These are phyloP conservation scores for Galendromus occidentalis DNA, from an alignment of 1,140 invertebrate genomes.

Conservation along the genomic window DNA sequence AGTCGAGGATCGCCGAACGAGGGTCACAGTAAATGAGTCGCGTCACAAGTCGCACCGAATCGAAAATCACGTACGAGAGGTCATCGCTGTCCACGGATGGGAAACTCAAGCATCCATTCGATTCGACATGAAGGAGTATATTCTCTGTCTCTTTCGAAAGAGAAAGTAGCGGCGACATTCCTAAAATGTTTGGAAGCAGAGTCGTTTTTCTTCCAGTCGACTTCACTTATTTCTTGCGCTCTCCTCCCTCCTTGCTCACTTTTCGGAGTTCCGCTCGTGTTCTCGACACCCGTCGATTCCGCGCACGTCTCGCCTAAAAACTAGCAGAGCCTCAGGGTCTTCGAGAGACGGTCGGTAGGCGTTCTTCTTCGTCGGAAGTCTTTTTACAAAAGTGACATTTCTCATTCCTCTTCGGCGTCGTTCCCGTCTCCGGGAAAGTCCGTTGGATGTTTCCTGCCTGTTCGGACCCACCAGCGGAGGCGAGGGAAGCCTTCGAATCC, in stretches of 20 bases:
- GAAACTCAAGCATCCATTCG: neutral
- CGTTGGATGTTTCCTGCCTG: neutral
- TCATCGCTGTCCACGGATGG: neutral
- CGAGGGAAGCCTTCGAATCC: neutral
- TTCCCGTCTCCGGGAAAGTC: neutral
- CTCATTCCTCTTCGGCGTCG: neutral
- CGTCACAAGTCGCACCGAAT: neutral
- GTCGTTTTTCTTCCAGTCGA: neutral
- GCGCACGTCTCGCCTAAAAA: neutral
- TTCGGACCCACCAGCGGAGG: neutral
- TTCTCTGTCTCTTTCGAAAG: neutral
- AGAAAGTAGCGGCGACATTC: neutral
- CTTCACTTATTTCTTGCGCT: neutral
- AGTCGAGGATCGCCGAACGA: neutral
- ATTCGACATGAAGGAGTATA: neutral
- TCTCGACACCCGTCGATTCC: constrained; percentile 1
- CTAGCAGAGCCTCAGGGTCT: neutral
- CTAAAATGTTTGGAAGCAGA: neutral
- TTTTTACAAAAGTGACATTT: constrained; percentile 11
- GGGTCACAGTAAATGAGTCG: neutral
- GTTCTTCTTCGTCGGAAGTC: neutral
- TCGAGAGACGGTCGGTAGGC: neutral
- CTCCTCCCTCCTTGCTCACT: neutral
- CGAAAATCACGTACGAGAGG: neutral
- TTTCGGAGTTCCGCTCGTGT: neutral